phyloP scores from a whole-genome alignment of 1,140 invertebrate species.

The Battus philenor region DNA sequence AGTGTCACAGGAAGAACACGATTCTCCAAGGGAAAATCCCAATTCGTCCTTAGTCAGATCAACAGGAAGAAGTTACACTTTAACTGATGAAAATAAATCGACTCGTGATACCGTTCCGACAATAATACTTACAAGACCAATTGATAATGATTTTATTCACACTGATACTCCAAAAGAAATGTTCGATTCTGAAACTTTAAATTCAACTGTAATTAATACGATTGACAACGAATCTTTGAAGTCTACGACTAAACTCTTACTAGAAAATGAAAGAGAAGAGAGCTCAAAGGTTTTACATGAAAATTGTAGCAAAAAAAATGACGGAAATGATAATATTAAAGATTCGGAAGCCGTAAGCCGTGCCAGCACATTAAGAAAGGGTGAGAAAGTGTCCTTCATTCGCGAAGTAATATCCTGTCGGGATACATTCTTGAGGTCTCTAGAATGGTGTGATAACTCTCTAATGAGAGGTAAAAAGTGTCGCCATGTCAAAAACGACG shows the following conservation, averaged over 20 bases:
- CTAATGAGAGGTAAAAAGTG: constrained; percentile 58
- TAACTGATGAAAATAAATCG: constrained; percentile 21
- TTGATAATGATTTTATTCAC: constrained; percentile 23
- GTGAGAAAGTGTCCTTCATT: constrained; percentile 66
- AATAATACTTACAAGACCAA: constrained; percentile 26
- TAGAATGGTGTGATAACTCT: constrained; percentile 68
- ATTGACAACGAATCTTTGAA: constrained; percentile 45
- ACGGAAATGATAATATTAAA: constrained; percentile 21
- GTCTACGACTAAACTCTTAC: constrained; percentile 39
- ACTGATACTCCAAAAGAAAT: too few species aligned
- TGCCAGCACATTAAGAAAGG: constrained; percentile 44
- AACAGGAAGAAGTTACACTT: constrained; percentile 44
- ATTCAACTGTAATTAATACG: constrained; percentile 16
- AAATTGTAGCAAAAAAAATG: constrained; percentile 17
- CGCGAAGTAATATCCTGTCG: constrained; percentile 50
- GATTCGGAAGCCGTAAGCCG: constrained; percentile 34
- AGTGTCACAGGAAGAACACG: constrained; percentile 25
- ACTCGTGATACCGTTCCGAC: constrained; percentile 17
- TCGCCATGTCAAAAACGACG: constrained; percentile 50
- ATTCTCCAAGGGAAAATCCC: constrained; percentile 36
- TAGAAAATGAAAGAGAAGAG: constrained; percentile 33
- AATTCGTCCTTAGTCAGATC: constrained; percentile 48
- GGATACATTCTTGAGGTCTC: constrained; percentile 55
- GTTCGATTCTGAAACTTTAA: constrained; percentile 3
- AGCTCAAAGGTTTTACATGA: constrained; percentile 31